A percentile compares a stretch with the other conserved stretches of the same genome.
Conservation (phyloP, 1,140 invertebrate genomes). For the Drosophila miranda region DNA sequence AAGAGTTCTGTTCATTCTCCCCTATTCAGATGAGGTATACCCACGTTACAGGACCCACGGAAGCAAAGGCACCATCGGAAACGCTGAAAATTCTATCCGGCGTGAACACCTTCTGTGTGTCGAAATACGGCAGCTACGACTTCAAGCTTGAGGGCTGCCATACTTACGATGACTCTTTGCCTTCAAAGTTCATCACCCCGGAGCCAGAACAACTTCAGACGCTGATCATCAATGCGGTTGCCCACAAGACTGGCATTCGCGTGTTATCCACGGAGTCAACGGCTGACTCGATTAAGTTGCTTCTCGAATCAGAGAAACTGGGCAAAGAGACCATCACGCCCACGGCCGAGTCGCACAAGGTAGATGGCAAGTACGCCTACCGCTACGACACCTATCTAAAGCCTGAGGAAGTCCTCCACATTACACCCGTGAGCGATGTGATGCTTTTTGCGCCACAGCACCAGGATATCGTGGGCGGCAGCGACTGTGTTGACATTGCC, state of each 20-base stretch:
- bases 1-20: background rate
- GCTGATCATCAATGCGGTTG: conserved; percentile 79
- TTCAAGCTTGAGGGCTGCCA: conserved; percentile 93
- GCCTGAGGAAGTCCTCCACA: conserved; percentile 84
- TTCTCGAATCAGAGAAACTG: conserved; percentile 74
- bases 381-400: conserved; percentile 84
- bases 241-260: conserved; percentile 83
- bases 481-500: conserved; percentile 88
- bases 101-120: conserved; percentile 87
- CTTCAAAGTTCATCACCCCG: conserved; percentile 68
- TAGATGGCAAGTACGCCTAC: conserved; percentile 82
- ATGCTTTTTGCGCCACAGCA: conserved; percentile 89
- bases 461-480: conserved; percentile 85
- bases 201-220: conserved; percentile 71
- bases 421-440: conserved; percentile 86
- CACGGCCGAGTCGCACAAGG: conserved; percentile 69
- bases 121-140: conserved; percentile 87
- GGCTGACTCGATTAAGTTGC: conserved; percentile 73
- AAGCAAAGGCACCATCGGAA: conserved; percentile 47
- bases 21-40: conserved; percentile 65
- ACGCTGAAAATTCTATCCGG: conserved; percentile 80
- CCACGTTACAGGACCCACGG: conserved; percentile 46
- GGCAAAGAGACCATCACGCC: conserved; percentile 79
- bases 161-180: conserved; percentile 85
- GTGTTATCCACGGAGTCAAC: conserved; percentile 80